Base-by-base conservation (phyloP, 2,888 invertebrate genomes). In the Cryptops parisi region DNA sequence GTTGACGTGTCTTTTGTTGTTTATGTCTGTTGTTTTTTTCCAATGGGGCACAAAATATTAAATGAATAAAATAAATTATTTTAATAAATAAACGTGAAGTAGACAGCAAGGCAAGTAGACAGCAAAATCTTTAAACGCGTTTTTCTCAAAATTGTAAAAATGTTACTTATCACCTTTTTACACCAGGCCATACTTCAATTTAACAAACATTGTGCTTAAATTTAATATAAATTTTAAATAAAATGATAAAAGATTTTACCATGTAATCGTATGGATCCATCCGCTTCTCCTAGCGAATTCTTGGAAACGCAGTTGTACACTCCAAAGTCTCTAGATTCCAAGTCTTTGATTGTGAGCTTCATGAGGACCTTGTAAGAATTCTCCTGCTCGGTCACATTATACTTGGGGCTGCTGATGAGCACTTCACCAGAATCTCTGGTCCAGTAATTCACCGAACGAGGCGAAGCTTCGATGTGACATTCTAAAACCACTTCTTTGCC, bases 221-320 rank as follows among this genome's bases (percentile, higher is more conserved):
- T n/a, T n/a, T n/a, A n/a, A n/a, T n/a, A n/a, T n/a, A n/a, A n/a
- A n/a, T n/a, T n/a, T n/a, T n/a, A n/a, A n/a, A n/a, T n/a, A n/a
- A n/a, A n/a, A n/a, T n/a, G n/a, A n/a, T n/a, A n/a, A n/a, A n/a
- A 38, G 38, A 38, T 17, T 77, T 77, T 75, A 88, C 89, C 89
- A 71, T 89, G 89, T 61, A 90, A 77, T 68, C 88, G 77, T 69
- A 91, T 89, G 62, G 88, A 87, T 62, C 89, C 89, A 72, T 90
- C 89, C 9, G 89, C 90, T 74, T 90, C 90, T 57, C 90, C 90
- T 46, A 90, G 78, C 52, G 88, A 88, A 73, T 90, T 90, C 73
- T 90, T 91, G 62, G 88, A 88, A 70, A 90, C 85, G 75, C 90
- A 91, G 64, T 85, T 82, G 72, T 90, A 91, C 74, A 83, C 86